These are phyloP conservation scores for Atherinomorus stipes DNA, from an alignment of 2,113 vertebrate genomes.

Conservation along the genomic window DNA sequence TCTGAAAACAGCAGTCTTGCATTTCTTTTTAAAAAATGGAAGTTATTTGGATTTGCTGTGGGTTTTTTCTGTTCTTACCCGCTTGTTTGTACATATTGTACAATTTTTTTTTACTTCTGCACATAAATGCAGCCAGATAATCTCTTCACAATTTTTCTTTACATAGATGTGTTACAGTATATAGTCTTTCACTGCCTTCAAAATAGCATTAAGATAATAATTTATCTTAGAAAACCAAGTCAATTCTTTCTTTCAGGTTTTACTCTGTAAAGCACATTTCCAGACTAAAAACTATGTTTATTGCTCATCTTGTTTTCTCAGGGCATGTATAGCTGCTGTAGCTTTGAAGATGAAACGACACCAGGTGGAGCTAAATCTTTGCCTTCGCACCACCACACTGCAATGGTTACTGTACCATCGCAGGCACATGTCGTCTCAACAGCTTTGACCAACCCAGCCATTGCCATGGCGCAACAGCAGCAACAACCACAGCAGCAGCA, in stretches of 20 bases:
- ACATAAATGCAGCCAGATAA: neutral
- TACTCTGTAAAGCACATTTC: neutral
- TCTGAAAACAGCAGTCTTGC: constrained; percentile 44
- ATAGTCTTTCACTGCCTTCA: neutral
- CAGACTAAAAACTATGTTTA: neutral
- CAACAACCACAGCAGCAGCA: constrained; percentile 81
- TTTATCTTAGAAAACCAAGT: neutral
- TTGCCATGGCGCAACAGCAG: constrained; percentile 82
- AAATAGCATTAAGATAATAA: neutral
- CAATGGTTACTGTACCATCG: constrained; percentile 78
- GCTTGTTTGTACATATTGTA: constrained; percentile 8
- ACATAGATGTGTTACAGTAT: neutral
- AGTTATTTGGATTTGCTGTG: constrained; percentile 18
- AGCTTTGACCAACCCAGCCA: constrained; percentile 76
- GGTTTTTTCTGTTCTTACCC: constrained; percentile 9
- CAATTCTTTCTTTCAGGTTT: neutral
- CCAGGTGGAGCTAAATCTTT: constrained; percentile 80
- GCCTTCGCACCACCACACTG: constrained; percentile 78
- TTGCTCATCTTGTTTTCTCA: constrained; percentile 57
- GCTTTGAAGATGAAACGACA: constrained; percentile 87
- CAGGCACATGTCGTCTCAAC: constrained; percentile 79
- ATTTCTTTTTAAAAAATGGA: constrained; percentile 41
- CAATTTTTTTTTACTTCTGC: neutral
- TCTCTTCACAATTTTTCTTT: neutral
- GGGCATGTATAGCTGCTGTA: constrained; percentile 96